These are phyloP conservation scores for Scaptomyza parva DNA, from an alignment of 2,888 invertebrate genomes.

Conservation along the genomic window DNA sequence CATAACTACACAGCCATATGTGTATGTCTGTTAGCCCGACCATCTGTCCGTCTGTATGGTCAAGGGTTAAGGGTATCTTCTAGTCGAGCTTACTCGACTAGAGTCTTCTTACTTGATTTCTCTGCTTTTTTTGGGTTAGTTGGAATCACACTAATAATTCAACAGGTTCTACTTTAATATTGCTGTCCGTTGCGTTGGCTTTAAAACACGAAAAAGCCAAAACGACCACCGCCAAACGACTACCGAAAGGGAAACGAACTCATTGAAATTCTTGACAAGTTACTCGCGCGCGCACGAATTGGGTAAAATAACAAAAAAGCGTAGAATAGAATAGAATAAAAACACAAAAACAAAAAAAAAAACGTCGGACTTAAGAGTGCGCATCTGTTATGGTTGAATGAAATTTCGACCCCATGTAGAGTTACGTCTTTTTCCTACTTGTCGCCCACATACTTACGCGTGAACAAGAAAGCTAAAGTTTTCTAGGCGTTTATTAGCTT, in stretches of 20 bases:
- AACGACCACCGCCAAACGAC: constrained; percentile 63
- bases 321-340: constrained; percentile 13
- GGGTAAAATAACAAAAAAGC: constrained; percentile 53
- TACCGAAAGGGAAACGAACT: constrained; percentile 82
- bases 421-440: constrained; percentile 26
- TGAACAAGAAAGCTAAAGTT: constrained; percentile 25
- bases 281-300: constrained; percentile 58
- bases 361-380: constrained; percentile 14
- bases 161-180: constrained; percentile 66
- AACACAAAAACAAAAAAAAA: constrained; percentile 15
- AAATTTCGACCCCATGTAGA: constrained; percentile 47
- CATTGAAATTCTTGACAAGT: constrained; percentile 75
- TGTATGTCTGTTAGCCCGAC: no score
- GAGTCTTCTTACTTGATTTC: no score
- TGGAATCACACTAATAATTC: constrained; percentile 57
- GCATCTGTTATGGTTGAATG: constrained; percentile 14
- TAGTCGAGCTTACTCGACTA: no score
- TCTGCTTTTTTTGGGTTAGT: constrained; percentile 19
- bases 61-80: no score
- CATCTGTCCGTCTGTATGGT: no score
- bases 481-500: constrained; percentile 38
- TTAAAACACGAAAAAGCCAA: constrained; percentile 21
- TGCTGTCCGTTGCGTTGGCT: constrained; percentile 34
- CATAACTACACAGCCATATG: no score
- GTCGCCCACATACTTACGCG: constrained; percentile 5